A percentile compares a stretch with the other conserved stretches of the same genome.
These are phyloP conservation scores for Hypotaenidia philippensis DNA, from an alignment of 2,797 vertebrate genomes.

Conservation along the genomic window DNA sequence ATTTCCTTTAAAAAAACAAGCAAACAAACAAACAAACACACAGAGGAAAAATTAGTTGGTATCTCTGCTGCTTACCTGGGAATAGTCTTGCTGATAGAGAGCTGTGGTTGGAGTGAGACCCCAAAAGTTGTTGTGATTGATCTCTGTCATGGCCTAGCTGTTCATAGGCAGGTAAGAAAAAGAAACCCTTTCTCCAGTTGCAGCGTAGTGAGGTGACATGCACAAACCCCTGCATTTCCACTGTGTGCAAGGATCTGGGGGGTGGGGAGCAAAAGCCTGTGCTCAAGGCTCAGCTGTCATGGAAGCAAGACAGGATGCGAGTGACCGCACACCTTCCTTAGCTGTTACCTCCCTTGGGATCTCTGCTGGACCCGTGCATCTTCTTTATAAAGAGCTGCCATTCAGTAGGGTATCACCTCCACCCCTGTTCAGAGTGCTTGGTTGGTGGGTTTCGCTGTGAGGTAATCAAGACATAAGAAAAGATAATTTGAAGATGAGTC, in stretches of 20 bases:
- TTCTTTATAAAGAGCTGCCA: background rate
- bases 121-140: background rate
- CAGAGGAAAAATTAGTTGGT: background rate
- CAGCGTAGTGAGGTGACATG: background rate
- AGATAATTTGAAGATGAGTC: background rate
- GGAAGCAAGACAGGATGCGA: background rate
- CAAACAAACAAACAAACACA: background rate
- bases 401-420: background rate
- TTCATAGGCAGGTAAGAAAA: background rate
- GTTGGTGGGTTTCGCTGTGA: accelerated
- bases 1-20: background rate
- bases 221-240: background rate
- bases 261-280: background rate
- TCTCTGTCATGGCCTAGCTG: background rate
- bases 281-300: background rate
- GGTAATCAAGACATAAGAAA: background rate
- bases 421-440: background rate
- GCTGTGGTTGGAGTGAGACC: background rate
- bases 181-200: background rate
- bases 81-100: background rate
- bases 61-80: background rate
- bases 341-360: background rate
- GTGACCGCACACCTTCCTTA: background rate
- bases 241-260: background rate
- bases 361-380: background rate